phyloP scores from a whole-genome alignment of 1,140 invertebrate species.

The Bilobella aurantiaca region DNA sequence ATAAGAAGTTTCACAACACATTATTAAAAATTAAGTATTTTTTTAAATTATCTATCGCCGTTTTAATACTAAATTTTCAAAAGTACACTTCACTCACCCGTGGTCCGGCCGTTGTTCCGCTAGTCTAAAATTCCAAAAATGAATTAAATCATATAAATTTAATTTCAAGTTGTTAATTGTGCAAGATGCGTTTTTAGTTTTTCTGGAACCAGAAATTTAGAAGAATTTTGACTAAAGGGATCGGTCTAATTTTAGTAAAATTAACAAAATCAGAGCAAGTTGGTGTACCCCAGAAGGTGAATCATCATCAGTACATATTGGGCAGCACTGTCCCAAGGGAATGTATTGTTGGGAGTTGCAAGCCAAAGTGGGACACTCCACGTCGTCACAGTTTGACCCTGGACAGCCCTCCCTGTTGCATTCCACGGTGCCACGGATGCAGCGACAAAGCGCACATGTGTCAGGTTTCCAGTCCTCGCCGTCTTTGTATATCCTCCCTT shows the following conservation, averaged over 20 bases:
- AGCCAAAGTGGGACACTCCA: slow-evolving; percentile 41
- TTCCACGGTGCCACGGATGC: slow-evolving; percentile 47
- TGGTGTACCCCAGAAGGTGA: background rate
- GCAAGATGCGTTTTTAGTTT: too few relatives aligned
- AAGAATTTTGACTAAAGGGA: too few relatives aligned
- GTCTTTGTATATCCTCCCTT: slow-evolving; percentile 49
- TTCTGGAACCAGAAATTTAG: too few relatives aligned
- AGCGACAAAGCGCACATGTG: slow-evolving; percentile 54
- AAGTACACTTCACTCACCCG: slow-evolving; percentile 16
- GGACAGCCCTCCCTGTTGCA: slow-evolving; percentile 42
- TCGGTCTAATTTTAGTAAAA: too few relatives aligned
- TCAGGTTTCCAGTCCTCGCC: slow-evolving; percentile 53
- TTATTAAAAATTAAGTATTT: too few relatives aligned
- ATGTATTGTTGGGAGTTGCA: slow-evolving; percentile 43
- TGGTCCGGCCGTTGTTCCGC: slow-evolving; percentile 23
- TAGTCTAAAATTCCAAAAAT: too few relatives aligned
- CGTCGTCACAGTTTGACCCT: slow-evolving; percentile 40
- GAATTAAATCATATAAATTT: too few relatives aligned
- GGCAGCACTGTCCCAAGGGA: slow-evolving; percentile 47
- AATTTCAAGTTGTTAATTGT: too few relatives aligned
- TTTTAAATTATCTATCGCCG: too few relatives aligned
- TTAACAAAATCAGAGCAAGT: too few relatives aligned
- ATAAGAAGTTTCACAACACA: too few relatives aligned
- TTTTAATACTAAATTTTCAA: too few relatives aligned
- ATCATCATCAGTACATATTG: slow-evolving; percentile 41